A percentile compares a stretch with the other conserved stretches of the same genome.
Conservation (phyloP, 1,140 invertebrate species). For the Sycophila sp. region DNA sequence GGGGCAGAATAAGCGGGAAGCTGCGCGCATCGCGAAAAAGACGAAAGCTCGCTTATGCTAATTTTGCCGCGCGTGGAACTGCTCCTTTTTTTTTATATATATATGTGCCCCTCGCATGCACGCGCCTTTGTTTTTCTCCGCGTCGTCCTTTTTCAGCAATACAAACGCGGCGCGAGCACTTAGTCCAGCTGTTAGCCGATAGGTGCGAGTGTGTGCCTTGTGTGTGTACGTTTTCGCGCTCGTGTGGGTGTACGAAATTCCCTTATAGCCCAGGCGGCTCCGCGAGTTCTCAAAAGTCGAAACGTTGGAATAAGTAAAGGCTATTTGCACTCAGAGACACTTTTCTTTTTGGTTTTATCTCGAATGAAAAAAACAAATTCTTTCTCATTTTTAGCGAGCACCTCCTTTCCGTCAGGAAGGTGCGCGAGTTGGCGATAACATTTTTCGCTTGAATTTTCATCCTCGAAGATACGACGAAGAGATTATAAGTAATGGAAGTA, state of each 20-base stretch:
- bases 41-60: constrained; percentile 38
- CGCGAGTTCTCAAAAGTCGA: background rate
- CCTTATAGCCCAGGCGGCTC: background rate
- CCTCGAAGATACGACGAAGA: no score
- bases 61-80: constrained; percentile 12
- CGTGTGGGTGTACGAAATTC: background rate
- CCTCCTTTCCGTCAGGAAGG: no score
- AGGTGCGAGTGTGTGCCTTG: constrained; percentile 10
- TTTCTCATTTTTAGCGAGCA: no score
- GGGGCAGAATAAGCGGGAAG: background rate
- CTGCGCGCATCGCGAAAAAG: background rate
- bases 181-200: constrained; percentile 38
- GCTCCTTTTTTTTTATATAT: background rate
- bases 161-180: constrained; percentile 27
- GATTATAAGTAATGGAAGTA: no score
- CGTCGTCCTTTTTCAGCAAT: constrained; percentile 19
- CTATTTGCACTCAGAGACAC: background rate
- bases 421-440: no score
- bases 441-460: no score
- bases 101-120: background rate
- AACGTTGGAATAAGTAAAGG: background rate
- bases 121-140: no score
- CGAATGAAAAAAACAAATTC: background rate
- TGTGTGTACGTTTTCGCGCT: background rate
- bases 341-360: background rate